Base-by-base conservation (phyloP, 2,888 invertebrate species). In the Pantelozetes paolii region DNA sequence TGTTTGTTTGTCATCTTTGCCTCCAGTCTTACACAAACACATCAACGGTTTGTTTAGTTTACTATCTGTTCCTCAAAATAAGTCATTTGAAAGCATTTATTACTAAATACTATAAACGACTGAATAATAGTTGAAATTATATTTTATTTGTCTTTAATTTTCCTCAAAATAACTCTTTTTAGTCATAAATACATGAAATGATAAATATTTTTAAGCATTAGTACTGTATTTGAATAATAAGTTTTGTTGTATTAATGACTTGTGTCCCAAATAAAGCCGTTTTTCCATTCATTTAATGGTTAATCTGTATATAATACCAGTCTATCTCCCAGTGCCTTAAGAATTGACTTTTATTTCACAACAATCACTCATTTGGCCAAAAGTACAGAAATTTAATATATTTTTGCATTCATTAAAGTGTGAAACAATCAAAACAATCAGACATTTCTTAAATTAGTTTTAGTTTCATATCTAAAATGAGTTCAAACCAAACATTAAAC, bases 351-450 rank as follows among this genome's bases (percentile, higher is more conserved):
- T 23, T 28, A 18, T 23, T 23, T 13, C 23, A 57, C 15, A 11
- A 30, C 36, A 64, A 30, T 64, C 64, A 30, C 32, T 36, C 62
- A 30, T 62, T 57, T 30, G n/a, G 40, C 36, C 64, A 20, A 64
- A n/a, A 64, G 40, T n/a, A 64, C 15, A 20, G 57, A 23, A 28
- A 23, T 30, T 15, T 57, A 57, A 57, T 30, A 30, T 57, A 23
- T 28, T 15, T 57, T 30, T 5, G 28, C 15, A 30, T 64, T 64
- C 30, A 64, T 64, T 64, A 64, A 32, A 64, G 64, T 64, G 64
- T 64, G 64, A 64, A 64, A 64, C 64, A 64, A 64, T 64, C 57
- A 57, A 57, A 57, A n/a, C n/a, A n/a, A n/a, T 62, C 26, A 28
- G 23, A 23, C 23, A 57, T 23, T 15, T 64, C 64, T 32, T 64